Conservation (phyloP, 2,888 invertebrate species). For the Chymomyza amoena region DNA sequence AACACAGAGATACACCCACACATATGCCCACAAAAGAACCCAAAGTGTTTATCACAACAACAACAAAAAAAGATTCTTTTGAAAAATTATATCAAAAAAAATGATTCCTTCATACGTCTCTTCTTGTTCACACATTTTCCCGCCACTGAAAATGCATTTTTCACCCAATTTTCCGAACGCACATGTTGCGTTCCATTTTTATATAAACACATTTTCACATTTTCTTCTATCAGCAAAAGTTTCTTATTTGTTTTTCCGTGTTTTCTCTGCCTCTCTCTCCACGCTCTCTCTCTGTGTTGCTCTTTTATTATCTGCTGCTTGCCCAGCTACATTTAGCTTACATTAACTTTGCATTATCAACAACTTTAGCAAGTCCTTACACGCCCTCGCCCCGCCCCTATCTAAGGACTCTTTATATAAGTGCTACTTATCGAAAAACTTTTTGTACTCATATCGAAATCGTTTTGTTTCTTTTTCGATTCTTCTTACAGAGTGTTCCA, state of each 20-base stretch:
- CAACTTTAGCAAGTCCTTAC: neutral
- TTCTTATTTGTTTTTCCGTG: neutral
- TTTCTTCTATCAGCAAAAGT: neutral
- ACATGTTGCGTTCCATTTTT: neutral
- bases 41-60: neutral
- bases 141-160: conserved; percentile 32
- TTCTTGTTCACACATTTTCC: conserved; percentile 22
- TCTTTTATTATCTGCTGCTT: neutral
- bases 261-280: neutral
- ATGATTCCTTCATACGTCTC: conserved; percentile 11
- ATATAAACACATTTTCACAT: neutral
- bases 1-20: neutral
- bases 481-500: conserved; percentile 67
- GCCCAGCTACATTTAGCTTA: conserved; percentile 1
- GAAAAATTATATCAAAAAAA: neutral
- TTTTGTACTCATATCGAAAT: conserved; percentile 65
- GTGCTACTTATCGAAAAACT: conserved; percentile 39
- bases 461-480: conserved; percentile 74
- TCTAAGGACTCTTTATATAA: conserved; percentile 26
- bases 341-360: conserved; percentile 28
- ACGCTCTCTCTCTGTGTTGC: conserved; percentile 3
- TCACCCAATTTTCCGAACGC: conserved; percentile 24
- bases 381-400: neutral
- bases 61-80: neutral
- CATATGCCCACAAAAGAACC: conserved; percentile 1